Conservation (phyloP, 2,113 vertebrate genomes). For the Paradoxurus hermaphroditus region DNA sequence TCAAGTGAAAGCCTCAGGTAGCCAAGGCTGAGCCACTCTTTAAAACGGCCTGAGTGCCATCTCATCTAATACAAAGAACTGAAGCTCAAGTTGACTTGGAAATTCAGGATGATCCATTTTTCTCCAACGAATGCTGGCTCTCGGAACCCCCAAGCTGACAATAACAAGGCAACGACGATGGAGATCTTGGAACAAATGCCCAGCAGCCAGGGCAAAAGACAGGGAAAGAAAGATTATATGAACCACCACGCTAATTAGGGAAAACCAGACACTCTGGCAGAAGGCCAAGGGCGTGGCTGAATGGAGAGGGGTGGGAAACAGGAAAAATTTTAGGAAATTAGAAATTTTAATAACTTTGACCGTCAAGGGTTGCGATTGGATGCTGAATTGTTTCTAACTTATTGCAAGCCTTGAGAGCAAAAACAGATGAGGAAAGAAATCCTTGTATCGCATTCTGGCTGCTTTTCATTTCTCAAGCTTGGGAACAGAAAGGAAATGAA, state of each 20-base stretch:
- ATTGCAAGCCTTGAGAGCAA: slow-evolving; percentile 55
- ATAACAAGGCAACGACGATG: neutral
- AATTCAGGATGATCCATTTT: neutral
- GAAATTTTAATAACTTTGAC: slow-evolving; percentile 63
- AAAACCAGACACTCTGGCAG: slow-evolving; percentile 62
- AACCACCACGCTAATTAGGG: slow-evolving; percentile 34
- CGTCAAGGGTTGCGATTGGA: neutral
- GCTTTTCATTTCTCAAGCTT: slow-evolving; percentile 39
- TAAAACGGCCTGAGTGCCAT: neutral
- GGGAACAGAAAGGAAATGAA: slow-evolving; percentile 42
- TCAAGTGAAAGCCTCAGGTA: slow-evolving; percentile 20
- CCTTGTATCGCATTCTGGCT: neutral
- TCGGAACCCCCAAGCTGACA: neutral
- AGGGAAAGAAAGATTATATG: neutral
- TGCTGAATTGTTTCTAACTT: slow-evolving; percentile 33
- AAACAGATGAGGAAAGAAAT: slow-evolving; percentile 55
- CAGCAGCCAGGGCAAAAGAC: neutral
- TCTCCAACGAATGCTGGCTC: neutral
- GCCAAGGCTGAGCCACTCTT: neutral
- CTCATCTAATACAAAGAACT: neutral
- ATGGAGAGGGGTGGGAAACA: neutral
- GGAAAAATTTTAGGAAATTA: slow-evolving; percentile 66
- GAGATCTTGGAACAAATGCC: neutral
- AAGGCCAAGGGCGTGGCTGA: slow-evolving; percentile 51
- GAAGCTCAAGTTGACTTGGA: neutral